Percentiles rank a stretch among this genome's conserved stretches.
phyloP scores from a whole-genome alignment of 1,140 invertebrate species.

The Bradysia coprophila region DNA sequence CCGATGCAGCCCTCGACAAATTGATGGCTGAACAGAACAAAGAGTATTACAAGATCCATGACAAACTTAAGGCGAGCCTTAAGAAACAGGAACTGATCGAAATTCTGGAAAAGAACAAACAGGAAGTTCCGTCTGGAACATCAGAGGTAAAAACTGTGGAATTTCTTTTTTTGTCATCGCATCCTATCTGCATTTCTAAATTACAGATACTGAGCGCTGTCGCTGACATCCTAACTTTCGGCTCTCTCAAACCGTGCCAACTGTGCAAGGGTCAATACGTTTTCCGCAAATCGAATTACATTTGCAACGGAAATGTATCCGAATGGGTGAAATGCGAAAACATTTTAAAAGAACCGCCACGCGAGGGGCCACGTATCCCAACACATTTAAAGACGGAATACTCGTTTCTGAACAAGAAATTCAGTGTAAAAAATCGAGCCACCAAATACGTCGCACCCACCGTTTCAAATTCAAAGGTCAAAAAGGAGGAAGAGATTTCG shows the following conservation, averaged over 20 bases:
- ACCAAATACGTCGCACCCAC: constrained; percentile 37
- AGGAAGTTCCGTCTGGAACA: constrained; percentile 40
- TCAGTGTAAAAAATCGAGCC: constrained; percentile 36
- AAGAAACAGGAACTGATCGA: constrained; percentile 36
- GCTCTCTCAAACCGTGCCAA: constrained; percentile 54
- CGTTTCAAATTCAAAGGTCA: constrained; percentile 22
- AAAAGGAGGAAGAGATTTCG: constrained; percentile 31
- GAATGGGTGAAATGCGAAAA: constrained; percentile 85
- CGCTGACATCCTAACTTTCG: constrained; percentile 76
- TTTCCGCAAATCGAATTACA: constrained; percentile 57
- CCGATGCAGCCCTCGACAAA: constrained; percentile 28
- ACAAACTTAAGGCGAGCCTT: constrained; percentile 28
- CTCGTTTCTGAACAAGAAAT: constrained; percentile 44
- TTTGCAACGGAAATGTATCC: constrained; percentile 59
- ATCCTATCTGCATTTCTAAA: neutral
- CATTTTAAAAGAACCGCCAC: constrained; percentile 48
- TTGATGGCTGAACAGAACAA: constrained; percentile 59
- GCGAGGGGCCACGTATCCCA: constrained; percentile 57
- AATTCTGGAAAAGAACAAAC: constrained; percentile 54
- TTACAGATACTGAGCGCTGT: constrained; percentile 56
- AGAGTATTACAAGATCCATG: constrained; percentile 47
- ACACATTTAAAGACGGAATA: constrained; percentile 36
- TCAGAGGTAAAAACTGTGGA: constrained; percentile 31
- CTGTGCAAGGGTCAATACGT: constrained; percentile 65
- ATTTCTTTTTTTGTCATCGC: constrained; percentile 1